phyloP scores from a whole-genome alignment of 1,140 invertebrate genomes.

The Caenorhabditis latens region DNA sequence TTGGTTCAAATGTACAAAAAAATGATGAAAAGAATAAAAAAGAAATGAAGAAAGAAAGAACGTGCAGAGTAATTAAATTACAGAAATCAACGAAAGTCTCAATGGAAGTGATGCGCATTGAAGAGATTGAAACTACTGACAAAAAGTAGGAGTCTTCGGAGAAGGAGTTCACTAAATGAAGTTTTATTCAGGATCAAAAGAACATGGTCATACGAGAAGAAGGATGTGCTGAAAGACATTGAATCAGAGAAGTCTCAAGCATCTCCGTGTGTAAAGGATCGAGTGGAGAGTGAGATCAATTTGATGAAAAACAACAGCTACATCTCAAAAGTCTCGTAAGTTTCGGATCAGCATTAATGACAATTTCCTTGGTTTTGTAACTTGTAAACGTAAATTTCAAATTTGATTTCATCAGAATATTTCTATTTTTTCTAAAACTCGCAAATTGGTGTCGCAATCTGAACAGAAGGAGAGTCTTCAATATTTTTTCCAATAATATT shows the following conservation, averaged over 20 bases:
- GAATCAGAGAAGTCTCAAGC: background rate
- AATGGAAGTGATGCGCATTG: slow-evolving; percentile 33
- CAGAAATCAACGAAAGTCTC: background rate
- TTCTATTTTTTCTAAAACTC: too few species aligned
- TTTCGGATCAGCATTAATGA: background rate
- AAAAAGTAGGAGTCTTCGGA: background rate
- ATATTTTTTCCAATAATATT: too few species aligned
- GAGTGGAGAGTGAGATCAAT: slow-evolving; percentile 25
- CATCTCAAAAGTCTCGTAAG: slow-evolving; percentile 6
- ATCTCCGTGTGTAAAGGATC: background rate
- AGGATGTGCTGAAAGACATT: background rate
- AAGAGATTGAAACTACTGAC: background rate
- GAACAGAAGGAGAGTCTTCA: too few species aligned
- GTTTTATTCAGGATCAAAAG: background rate
- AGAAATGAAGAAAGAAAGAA: background rate
- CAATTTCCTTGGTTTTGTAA: too few species aligned
- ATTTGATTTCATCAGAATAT: too few species aligned
- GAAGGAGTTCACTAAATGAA: background rate
- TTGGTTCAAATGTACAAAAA: background rate
- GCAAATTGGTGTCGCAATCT: too few species aligned
- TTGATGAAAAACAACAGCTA: slow-evolving; percentile 15
- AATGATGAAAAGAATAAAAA: background rate
- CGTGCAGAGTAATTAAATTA: background rate
- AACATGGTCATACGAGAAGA: slow-evolving; percentile 24
- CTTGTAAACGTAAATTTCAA: too few species aligned